Percentiles rank a stretch among this genome's conserved stretches.
These are phyloP conservation scores for Drosophila carrolli DNA, from an alignment of 1,140 invertebrate species.

Conservation along the genomic window DNA sequence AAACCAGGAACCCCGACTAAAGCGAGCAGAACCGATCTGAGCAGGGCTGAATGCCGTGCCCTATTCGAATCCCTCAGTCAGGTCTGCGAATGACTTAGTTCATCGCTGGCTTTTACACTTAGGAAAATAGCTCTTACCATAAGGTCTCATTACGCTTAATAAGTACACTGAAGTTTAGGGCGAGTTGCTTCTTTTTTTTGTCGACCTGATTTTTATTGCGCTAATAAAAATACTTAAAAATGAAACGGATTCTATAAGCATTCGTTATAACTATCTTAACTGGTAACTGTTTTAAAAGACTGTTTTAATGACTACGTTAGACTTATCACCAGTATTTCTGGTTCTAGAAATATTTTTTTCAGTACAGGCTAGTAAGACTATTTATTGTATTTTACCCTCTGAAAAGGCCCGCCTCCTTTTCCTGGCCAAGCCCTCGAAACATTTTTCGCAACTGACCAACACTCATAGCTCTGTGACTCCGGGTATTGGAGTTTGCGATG, in stretches of 20 bases:
- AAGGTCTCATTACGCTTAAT: too few species aligned
- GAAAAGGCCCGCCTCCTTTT: constrained; percentile 30
- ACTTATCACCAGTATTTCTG: too few species aligned
- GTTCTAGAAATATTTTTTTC: too few species aligned
- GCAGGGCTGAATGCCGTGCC: constrained; percentile 46
- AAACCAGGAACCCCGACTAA: constrained; percentile 44
- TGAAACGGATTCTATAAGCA: too few species aligned
- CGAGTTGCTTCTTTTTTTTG: too few species aligned
- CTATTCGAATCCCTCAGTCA: constrained; percentile 37
- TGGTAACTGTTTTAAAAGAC: too few species aligned
- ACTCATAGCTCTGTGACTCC: constrained; percentile 14
- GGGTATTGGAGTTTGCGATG: constrained; percentile 21
- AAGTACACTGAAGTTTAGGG: too few species aligned
- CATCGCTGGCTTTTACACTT: constrained; percentile 23
- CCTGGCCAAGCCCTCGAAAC: constrained; percentile 31
- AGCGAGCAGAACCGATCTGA: constrained; percentile 27
- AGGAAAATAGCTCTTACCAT: not conserved
- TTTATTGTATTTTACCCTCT: constrained; percentile 48
- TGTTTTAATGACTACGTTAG: too few species aligned
- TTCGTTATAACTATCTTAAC: too few species aligned
- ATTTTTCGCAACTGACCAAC: constrained; percentile 46
- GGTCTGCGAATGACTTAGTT: constrained; percentile 50
- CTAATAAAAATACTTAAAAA: too few species aligned
- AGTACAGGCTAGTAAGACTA: constrained; percentile 29
- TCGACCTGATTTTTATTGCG: too few species aligned